These are phyloP conservation scores for Halesus radiatus DNA, from an alignment of 1,140 invertebrate genomes.

Conservation along the genomic window DNA sequence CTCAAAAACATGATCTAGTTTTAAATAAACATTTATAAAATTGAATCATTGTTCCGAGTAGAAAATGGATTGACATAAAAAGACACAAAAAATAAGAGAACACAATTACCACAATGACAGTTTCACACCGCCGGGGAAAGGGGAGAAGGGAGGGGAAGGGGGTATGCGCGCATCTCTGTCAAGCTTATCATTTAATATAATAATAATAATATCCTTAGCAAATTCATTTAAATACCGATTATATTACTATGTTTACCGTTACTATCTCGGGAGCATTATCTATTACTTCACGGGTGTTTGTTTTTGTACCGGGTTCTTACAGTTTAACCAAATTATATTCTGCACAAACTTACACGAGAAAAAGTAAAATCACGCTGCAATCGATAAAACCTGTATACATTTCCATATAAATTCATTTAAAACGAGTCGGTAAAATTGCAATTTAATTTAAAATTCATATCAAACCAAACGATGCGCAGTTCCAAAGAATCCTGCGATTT, in stretches of 20 bases:
- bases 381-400: slow-evolving; percentile 5
- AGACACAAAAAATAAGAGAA: slow-evolving; percentile 36
- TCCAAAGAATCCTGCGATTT: background rate
- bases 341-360: background rate
- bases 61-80: slow-evolving; percentile 15
- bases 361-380: background rate
- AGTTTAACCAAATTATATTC: background rate
- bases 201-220: slow-evolving; percentile 40
- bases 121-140: background rate
- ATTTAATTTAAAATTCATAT: background rate
- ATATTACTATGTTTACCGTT: slow-evolving; percentile 42
- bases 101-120: slow-evolving; percentile 43
- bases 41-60: slow-evolving; percentile 21
- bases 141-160: background rate
- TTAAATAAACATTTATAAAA: slow-evolving; percentile 27
- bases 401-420: slow-evolving; percentile 12
- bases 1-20: background rate
- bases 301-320: background rate
- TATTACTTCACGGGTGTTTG: slow-evolving; percentile 5
- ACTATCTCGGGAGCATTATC: background rate
- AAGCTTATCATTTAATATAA: slow-evolving; percentile 43
- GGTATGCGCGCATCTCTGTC: slow-evolving; percentile 30
- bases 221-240: slow-evolving; percentile 34
- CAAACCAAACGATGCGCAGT: background rate
- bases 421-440: background rate